phyloP scores from a whole-genome alignment of 2,113 vertebrate genomes.

The Coptodon rendalli region DNA sequence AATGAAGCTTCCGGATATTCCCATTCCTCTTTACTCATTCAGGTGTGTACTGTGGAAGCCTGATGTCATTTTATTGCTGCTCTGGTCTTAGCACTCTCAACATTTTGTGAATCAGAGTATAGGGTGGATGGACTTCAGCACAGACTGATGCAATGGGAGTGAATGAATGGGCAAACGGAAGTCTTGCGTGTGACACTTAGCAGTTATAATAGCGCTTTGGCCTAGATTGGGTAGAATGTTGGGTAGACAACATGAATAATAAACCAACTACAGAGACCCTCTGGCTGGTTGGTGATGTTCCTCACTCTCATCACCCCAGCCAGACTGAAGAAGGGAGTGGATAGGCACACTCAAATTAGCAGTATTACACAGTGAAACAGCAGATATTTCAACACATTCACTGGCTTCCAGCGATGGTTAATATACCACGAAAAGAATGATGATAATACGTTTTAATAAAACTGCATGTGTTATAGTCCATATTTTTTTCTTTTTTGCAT shows the following conservation, averaged over 20 bases:
- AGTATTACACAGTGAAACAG: background rate
- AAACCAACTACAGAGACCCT: conserved; percentile 48
- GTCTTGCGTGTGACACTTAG: conserved; percentile 51
- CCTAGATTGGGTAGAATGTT: conserved; percentile 60
- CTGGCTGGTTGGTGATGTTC: conserved; percentile 56
- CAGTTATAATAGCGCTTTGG: conserved; percentile 42
- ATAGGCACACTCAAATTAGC: conserved; percentile 9
- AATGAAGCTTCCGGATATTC: conserved; percentile 56
- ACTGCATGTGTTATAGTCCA: background rate
- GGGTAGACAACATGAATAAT: conserved; percentile 67
- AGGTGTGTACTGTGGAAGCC: conserved; percentile 13
- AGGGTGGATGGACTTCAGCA: background rate
- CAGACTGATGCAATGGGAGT: conserved; percentile 28
- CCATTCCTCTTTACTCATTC: conserved; percentile 42
- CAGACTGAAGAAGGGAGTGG: background rate
- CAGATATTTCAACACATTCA: background rate
- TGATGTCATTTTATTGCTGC: conserved; percentile 30
- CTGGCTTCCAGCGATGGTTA: background rate
- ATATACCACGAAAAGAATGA: background rate
- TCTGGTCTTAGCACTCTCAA: background rate
- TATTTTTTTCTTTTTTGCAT: background rate
- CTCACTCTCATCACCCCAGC: conserved; percentile 26
- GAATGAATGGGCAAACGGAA: conserved; percentile 38
- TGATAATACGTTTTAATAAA: background rate
- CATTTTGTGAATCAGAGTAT: conserved; percentile 37